Percentiles rank a stretch among this genome's conserved stretches.
Evolutionary conservation across 2,797 vertebrate genomes (phyloP).

Genomic region (Bucorvus abyssinicus): DNA sequence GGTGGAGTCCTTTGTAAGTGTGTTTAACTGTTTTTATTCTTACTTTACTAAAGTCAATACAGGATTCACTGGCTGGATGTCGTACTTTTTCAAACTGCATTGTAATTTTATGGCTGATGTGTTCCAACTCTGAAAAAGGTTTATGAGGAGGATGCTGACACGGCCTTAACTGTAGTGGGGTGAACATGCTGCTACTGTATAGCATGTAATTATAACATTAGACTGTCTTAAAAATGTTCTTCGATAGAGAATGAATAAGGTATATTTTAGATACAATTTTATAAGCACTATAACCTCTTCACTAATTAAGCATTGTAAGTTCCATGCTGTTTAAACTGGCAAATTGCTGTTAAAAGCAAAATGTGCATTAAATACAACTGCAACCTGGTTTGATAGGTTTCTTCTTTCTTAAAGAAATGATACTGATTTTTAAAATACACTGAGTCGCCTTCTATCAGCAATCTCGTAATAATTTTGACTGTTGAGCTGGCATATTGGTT

Average conservation of each 20-base stretch:
- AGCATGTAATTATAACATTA: constrained; percentile 52
- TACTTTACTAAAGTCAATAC: background rate
- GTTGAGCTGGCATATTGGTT: background rate
- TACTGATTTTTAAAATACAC: background rate
- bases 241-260: constrained; percentile 69
- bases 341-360: constrained; percentile 77
- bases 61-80: constrained; percentile 13
- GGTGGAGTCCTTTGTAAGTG: constrained; percentile 35
- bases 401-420: constrained; percentile 40
- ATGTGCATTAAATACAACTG: constrained; percentile 74
- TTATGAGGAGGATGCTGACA: constrained; percentile 37
- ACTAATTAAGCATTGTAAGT: constrained; percentile 63
- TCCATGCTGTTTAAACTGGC: constrained; percentile 70
- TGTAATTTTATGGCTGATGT: constrained; percentile 46
- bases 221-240: constrained; percentile 63
- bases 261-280: constrained; percentile 78
- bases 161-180: constrained; percentile 55
- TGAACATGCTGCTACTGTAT: constrained; percentile 52
- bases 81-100: background rate
- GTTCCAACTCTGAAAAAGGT: constrained; percentile 40
- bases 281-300: constrained; percentile 71
- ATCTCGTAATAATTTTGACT: background rate
- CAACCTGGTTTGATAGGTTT: constrained; percentile 51
- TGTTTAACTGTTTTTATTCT: constrained; percentile 31
- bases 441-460: background rate